Evolutionary conservation across 2,888 invertebrate species (phyloP).

Genomic region (Cartodere bifasciata): DNA sequence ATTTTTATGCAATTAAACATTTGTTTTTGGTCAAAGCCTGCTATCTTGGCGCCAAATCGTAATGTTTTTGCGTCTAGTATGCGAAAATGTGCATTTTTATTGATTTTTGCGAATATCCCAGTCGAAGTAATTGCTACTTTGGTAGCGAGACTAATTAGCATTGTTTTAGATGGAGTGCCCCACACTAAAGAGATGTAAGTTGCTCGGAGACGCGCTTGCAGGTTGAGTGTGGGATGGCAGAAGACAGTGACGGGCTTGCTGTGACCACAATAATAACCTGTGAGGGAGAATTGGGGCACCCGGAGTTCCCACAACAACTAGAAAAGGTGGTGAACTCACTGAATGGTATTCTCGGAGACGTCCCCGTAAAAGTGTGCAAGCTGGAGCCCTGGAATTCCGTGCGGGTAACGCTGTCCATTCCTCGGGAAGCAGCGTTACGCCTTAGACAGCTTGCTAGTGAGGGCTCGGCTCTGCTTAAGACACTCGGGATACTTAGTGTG

Average conservation of each 20-base stretch:
- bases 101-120: slow-evolving; percentile 3
- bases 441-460: slow-evolving; percentile 84
- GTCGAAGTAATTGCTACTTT: slow-evolving; percentile 11
- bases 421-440: slow-evolving; percentile 86
- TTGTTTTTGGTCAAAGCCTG: not conserved
- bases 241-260: slow-evolving; percentile 69
- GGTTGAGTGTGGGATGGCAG: slow-evolving; percentile 49
- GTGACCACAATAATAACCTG: slow-evolving; percentile 77
- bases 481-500: slow-evolving; percentile 88
- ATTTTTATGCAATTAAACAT: slow-evolving; percentile 2
- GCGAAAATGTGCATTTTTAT: too few relatives aligned
- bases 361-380: slow-evolving; percentile 55
- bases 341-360: slow-evolving; percentile 53
- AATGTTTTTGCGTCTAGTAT: not conserved
- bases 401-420: slow-evolving; percentile 93
- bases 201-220: slow-evolving; percentile 12
- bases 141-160: slow-evolving; percentile 12
- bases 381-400: slow-evolving; percentile 99
- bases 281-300: slow-evolving; percentile 82
- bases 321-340: slow-evolving; percentile 65
- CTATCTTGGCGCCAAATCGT: not conserved
- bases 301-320: slow-evolving; percentile 71
- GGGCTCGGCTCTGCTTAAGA: slow-evolving; percentile 76
- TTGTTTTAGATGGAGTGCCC: slow-evolving; percentile 14
- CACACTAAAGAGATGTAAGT: slow-evolving; percentile 14